phyloP scores from a whole-genome alignment of 1,140 invertebrate species.

The Bemisia tabaci region DNA sequence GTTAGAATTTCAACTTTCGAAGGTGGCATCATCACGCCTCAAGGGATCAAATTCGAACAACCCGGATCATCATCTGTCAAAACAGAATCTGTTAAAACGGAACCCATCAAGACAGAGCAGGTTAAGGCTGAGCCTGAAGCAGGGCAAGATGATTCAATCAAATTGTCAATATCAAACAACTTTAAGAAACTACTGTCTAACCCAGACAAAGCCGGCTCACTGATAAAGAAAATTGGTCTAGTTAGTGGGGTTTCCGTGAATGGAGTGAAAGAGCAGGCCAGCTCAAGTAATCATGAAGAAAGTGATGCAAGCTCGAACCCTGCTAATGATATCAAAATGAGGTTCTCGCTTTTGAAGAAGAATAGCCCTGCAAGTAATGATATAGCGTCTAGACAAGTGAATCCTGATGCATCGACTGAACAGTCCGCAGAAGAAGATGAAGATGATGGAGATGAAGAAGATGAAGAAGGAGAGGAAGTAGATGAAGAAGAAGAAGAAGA shows the following conservation, averaged over 20 bases:
- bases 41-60: background rate
- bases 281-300: too few species aligned
- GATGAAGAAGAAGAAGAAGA: conserved; percentile 1
- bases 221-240: background rate
- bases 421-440: too few species aligned
- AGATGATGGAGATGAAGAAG: background rate
- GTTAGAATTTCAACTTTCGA: background rate
- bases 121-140: too few species aligned
- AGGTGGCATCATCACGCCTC: background rate
- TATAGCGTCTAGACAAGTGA: background rate
- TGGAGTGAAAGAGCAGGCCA: background rate
- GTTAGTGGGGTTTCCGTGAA: background rate
- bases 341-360: conserved; percentile 2
- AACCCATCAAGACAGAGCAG: too few species aligned
- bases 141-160: background rate
- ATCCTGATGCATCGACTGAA: too few species aligned
- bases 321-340: too few species aligned
- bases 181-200: background rate
- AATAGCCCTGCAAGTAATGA: background rate
- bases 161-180: background rate
- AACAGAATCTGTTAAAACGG: background rate
- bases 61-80: background rate
- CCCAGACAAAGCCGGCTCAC: background rate
- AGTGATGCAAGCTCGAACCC: too few species aligned
- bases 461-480: background rate